These are phyloP conservation scores for Prunella strophiata DNA, from an alignment of 2,797 vertebrate species.

Conservation along the genomic window DNA sequence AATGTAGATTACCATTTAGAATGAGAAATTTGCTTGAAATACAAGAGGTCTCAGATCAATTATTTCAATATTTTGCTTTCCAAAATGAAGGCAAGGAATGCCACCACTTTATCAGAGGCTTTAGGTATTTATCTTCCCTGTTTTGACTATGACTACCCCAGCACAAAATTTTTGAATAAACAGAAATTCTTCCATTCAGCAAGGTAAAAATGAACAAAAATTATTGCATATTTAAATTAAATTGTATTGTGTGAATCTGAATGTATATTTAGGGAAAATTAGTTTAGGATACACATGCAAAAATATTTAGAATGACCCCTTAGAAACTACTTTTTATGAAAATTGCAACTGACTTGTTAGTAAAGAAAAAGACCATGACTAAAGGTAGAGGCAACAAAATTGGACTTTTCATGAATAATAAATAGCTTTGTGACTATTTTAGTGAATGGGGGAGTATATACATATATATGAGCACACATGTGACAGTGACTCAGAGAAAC, in stretches of 20 bases:
- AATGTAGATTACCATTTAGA: background rate
- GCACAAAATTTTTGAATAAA: background rate
- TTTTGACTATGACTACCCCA: background rate
- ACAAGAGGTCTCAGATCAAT: background rate
- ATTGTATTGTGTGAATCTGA: background rate
- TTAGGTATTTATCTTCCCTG: background rate
- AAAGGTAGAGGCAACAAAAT: background rate
- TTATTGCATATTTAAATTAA: background rate
- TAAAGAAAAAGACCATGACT: background rate
- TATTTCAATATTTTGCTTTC: background rate
- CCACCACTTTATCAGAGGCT: rapidly evolving
- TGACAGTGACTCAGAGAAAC: background rate
- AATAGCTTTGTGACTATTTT: background rate
- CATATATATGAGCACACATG: background rate
- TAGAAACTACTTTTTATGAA: background rate
- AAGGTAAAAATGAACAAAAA: background rate
- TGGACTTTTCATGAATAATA: background rate
- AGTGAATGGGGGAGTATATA: background rate
- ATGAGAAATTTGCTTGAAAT: background rate
- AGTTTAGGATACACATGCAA: background rate
- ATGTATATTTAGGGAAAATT: background rate
- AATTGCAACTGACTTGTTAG: background rate
- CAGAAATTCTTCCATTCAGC: background rate
- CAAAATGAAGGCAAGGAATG: background rate
- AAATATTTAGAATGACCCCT: background rate